Conservation (phyloP, 2,888 invertebrate species). For the Helobdella robusta region DNA sequence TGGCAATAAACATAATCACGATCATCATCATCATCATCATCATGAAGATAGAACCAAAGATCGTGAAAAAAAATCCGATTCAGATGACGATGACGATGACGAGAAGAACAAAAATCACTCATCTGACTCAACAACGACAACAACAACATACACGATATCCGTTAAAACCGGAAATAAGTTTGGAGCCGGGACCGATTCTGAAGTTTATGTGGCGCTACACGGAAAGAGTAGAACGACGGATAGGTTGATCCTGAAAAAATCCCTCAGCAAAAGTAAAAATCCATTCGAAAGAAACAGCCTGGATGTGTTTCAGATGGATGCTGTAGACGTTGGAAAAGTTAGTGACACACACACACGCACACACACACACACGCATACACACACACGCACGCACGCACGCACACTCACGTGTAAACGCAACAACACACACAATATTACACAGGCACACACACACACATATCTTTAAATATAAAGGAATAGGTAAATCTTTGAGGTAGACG, state of each 20-base stretch:
- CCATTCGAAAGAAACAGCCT: conserved; percentile 48
- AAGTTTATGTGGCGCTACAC: conserved; percentile 7
- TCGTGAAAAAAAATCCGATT: too few relatives aligned
- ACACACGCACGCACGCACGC: too few relatives aligned
- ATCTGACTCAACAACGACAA: neutral
- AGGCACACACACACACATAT: too few relatives aligned
- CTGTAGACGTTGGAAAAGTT: conserved; percentile 48
- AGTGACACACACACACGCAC: conserved; percentile 38
- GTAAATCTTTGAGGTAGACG: too few relatives aligned
- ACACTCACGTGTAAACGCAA: too few relatives aligned
- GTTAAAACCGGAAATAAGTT: conserved; percentile 16
- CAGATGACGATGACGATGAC: too few relatives aligned
- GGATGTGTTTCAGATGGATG: conserved; percentile 48
- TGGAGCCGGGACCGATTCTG: conserved; percentile 18
- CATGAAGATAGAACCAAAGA: too few relatives aligned
- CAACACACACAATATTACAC: too few relatives aligned
- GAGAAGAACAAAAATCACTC: too few relatives aligned
- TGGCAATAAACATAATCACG: too few relatives aligned
- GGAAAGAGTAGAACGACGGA: conserved; percentile 1
- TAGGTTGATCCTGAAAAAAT: conserved; percentile 41
- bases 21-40: too few relatives aligned
- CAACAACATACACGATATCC: conserved; percentile 14
- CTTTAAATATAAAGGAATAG: too few relatives aligned
- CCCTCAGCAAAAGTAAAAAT: conserved; percentile 44
- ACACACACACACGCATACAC: neutral